A percentile compares a stretch with the other conserved stretches of the same genome.
Conservation (phyloP, 1,140 invertebrate genomes). For the Heliconius congener region DNA sequence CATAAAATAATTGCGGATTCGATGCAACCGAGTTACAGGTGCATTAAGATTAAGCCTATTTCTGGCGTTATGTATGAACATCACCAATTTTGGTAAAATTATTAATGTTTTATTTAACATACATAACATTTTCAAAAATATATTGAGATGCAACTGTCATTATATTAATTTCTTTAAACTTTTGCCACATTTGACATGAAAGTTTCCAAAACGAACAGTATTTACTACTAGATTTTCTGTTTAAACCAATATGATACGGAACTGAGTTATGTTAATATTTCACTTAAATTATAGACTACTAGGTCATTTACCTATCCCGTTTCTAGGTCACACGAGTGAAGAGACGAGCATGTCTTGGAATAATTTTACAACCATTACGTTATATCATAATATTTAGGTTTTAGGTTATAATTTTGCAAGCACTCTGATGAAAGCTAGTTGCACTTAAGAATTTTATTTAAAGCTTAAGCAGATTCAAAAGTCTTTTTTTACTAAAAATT, state of each 20-base stretch:
- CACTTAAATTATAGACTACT: neutral
- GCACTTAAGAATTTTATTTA: neutral
- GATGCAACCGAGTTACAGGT: too few species aligned
- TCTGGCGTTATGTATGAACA: too few species aligned
- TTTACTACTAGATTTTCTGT: neutral
- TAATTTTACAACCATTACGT: constrained; percentile 1
- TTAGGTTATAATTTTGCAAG: neutral
- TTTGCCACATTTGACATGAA: too few species aligned
- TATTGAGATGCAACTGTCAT: too few species aligned
- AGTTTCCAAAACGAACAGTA: too few species aligned
- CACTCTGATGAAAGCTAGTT: neutral
- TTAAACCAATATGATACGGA: too few species aligned
- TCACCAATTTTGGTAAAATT: too few species aligned
- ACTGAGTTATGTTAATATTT: neutral
- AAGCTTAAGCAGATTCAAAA: neutral
- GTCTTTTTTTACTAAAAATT: neutral
- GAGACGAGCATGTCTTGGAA: constrained; percentile 22
- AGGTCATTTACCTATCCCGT: constrained; percentile 10
- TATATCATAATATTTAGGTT: neutral
- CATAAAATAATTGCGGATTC: too few species aligned
- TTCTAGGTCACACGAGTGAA: constrained; percentile 20
- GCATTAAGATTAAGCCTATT: too few species aligned
- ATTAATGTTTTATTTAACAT: too few species aligned
- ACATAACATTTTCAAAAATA: too few species aligned
- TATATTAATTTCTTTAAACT: too few species aligned